phyloP scores from a whole-genome alignment of 2,888 invertebrate species.

The Agrotis puta region DNA sequence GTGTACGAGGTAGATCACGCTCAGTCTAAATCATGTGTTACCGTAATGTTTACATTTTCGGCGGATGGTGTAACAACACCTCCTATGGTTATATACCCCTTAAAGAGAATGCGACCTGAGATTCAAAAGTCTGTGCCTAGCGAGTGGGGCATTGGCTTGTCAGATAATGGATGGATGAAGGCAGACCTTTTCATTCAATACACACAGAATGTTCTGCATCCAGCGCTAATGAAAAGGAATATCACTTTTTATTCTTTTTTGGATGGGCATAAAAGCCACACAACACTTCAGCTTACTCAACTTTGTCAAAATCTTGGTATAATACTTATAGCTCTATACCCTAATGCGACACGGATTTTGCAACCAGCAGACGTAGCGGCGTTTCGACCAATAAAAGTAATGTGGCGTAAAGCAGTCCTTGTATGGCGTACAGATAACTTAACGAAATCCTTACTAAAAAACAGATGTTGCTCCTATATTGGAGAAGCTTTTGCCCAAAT shows the following conservation, averaged over 20 bases:
- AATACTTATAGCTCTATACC: slow-evolving; percentile 57
- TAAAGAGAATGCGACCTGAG: too few species aligned
- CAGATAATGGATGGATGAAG: slow-evolving; percentile 62
- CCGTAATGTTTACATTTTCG: too few species aligned
- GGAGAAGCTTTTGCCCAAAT: slow-evolving; percentile 44
- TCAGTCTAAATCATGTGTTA: too few species aligned
- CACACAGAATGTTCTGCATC: slow-evolving; percentile 56
- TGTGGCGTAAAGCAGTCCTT: slow-evolving; percentile 59
- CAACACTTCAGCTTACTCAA: too few species aligned
- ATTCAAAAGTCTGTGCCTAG: too few species aligned
- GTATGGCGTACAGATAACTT: slow-evolving; percentile 56
- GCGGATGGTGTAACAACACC: too few species aligned
- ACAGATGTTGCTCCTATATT: slow-evolving; percentile 45
- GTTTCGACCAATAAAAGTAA: slow-evolving; percentile 58
- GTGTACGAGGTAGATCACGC: too few species aligned
- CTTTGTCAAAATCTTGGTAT: slow-evolving; percentile 55
- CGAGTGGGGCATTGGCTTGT: too few species aligned
- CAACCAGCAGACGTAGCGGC: slow-evolving; percentile 62
- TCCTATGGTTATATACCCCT: too few species aligned
- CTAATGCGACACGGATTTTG: slow-evolving; percentile 55
- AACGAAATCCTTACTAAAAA: slow-evolving; percentile 44
- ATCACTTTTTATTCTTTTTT: slow-evolving; percentile 57
- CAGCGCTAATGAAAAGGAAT: slow-evolving; percentile 44
- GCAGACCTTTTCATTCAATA: slow-evolving; percentile 55
- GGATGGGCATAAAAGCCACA: too few species aligned